Evolutionary conservation across 2,888 invertebrate genomes (phyloP).

Genomic region (Abscondita cerata): DNA sequence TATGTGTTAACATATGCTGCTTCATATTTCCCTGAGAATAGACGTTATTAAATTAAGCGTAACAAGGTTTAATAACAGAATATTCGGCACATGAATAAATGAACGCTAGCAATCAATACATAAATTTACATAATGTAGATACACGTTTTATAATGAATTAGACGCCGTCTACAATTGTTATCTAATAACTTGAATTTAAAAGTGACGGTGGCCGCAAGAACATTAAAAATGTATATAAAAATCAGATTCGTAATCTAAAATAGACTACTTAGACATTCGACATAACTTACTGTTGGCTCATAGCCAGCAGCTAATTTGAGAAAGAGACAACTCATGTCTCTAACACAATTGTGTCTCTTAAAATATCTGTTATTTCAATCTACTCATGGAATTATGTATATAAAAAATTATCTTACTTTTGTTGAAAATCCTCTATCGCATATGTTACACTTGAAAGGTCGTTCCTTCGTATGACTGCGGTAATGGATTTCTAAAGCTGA

Average conservation of each 20-base stretch:
- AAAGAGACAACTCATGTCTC: slow-evolving; percentile 55
- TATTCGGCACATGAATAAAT: no score
- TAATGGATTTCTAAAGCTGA: slow-evolving; percentile 96
- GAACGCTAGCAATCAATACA: no score
- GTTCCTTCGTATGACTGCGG: slow-evolving; percentile 94
- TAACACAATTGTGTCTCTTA: slow-evolving; percentile 55
- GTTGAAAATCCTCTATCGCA: slow-evolving; percentile 96
- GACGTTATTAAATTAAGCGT: slow-evolving; percentile 29
- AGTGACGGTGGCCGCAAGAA: slow-evolving; percentile 34
- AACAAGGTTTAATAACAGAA: no score
- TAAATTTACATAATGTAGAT: no score
- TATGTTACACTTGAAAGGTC: slow-evolving; percentile 92
- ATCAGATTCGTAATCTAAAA: slow-evolving; percentile 60
- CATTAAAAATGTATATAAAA: slow-evolving; percentile 45
- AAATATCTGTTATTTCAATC: slow-evolving; percentile 42
- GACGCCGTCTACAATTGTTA: neutral
- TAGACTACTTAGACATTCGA: slow-evolving; percentile 60
- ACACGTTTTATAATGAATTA: no score
- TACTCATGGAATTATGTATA: slow-evolving; percentile 19
- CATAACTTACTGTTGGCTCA: slow-evolving; percentile 58
- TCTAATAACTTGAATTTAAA: neutral
- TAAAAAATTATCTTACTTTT: slow-evolving; percentile 70
- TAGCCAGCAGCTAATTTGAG: slow-evolving; percentile 60
- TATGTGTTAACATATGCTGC: slow-evolving; percentile 98
- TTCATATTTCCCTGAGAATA: slow-evolving; percentile 92